A percentile compares a stretch with the other conserved stretches of the same genome.
phyloP scores from a whole-genome alignment of 2,113 vertebrate species.

The Ancistrus triradiatus region DNA sequence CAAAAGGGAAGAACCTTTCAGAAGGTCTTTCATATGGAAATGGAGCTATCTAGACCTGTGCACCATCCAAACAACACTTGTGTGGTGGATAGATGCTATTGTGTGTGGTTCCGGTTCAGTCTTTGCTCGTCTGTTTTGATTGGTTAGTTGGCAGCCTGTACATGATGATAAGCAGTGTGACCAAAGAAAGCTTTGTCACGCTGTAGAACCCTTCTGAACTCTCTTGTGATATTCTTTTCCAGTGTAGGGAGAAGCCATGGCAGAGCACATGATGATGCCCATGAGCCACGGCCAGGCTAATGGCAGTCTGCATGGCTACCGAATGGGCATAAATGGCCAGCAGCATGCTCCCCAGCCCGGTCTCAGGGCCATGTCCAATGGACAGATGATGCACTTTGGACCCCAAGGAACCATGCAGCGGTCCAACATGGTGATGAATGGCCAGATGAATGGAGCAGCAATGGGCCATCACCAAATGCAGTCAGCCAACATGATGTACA shows the following conservation, averaged over 20 bases:
- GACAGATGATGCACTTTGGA: constrained; percentile 82
- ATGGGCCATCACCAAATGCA: constrained; percentile 75
- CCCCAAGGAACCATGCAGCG: constrained; percentile 73
- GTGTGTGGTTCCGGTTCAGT: no score
- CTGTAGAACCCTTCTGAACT: no score
- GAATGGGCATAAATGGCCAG: constrained; percentile 79
- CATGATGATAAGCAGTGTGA: no score
- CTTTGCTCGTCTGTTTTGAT: no score
- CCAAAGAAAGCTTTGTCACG: no score
- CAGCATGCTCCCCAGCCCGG: constrained; percentile 77
- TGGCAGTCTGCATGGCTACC: constrained; percentile 77
- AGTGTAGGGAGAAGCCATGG: constrained; percentile 71
- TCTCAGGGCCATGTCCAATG: constrained; percentile 67
- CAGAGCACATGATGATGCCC: constrained; percentile 92
- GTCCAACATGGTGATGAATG: constrained; percentile 73
- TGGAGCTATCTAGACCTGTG: no score
- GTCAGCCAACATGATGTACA: constrained; percentile 73
- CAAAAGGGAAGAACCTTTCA: no score
- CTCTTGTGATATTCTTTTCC: constrained; percentile 4
- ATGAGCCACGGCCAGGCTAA: constrained; percentile 80
- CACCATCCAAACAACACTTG: no score
- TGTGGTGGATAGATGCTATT: no score
- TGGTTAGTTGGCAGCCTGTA: no score
- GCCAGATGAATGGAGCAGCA: constrained; percentile 70
- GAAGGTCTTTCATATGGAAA: no score